Evolutionary conservation across 2,888 invertebrate species (phyloP).

Genomic region (Venusia cambrica): DNA sequence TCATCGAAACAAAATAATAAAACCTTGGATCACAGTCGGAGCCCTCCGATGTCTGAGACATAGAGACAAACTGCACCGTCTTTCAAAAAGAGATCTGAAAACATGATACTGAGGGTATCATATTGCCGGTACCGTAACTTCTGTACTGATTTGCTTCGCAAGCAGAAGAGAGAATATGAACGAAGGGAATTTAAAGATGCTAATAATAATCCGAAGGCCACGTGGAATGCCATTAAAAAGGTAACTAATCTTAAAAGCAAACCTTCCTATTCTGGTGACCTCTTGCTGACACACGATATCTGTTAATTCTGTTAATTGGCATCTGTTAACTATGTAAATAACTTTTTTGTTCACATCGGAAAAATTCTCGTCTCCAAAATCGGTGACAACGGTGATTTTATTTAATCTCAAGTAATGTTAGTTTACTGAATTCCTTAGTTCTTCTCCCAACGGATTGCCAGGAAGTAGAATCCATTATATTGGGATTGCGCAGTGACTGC

Average conservation of each 20-base stretch:
- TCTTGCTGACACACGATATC: too few relatives aligned
- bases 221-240: constrained; percentile 15
- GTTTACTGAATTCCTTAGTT: not conserved
- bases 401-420: too few relatives aligned
- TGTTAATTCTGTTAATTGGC: too few relatives aligned
- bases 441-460: not conserved
- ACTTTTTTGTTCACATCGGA: too few relatives aligned
- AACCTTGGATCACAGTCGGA: too few relatives aligned
- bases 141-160: constrained; percentile 26
- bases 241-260: constrained; percentile 11
- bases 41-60: constrained; percentile 27
- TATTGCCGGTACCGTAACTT: constrained; percentile 29
- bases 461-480: not conserved
- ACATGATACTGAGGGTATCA: constrained; percentile 10
- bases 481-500: constrained; percentile 1
- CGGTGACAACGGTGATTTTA: too few relatives aligned
- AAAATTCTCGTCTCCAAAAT: too few relatives aligned
- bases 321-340: too few relatives aligned
- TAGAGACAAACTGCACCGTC: constrained; percentile 20
- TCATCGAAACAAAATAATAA: constrained; percentile 10
- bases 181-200: constrained; percentile 5
- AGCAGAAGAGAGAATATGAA: constrained; percentile 20
- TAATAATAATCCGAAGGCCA: constrained; percentile 11
- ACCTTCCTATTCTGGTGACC: not conserved
- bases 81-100: constrained; percentile 12